These are phyloP conservation scores for Ruditapes philippinarum DNA, from an alignment of 1,140 invertebrate genomes.

Conservation along the genomic window DNA sequence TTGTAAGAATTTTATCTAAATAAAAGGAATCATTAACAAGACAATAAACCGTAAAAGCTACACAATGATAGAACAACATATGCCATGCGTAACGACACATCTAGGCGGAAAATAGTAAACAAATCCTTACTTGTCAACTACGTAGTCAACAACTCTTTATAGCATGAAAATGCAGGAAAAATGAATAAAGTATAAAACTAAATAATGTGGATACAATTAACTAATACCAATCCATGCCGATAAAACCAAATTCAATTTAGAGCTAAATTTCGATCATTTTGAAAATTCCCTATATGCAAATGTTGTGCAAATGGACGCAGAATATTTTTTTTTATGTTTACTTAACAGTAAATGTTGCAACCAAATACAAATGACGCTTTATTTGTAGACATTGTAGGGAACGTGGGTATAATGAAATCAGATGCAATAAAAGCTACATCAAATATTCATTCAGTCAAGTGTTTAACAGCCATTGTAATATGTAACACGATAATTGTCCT, in stretches of 20 bases:
- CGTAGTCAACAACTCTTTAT: conserved; percentile 64
- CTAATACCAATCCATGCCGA: conserved; percentile 22
- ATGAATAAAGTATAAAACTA: conserved; percentile 2
- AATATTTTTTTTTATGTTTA: conserved; percentile 11
- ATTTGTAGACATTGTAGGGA: too few species aligned
- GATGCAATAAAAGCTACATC: not conserved
- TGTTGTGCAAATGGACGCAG: conserved; percentile 48
- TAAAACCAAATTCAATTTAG: too few species aligned
- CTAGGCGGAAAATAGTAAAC: conserved; percentile 37
- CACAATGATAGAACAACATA: not conserved
- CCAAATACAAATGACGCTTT: too few species aligned
- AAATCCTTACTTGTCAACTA: conserved; percentile 65
- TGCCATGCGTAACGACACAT: conserved; percentile 34
- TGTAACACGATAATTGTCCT: too few species aligned
- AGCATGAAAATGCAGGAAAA: conserved; percentile 60
- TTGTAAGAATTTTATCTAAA: too few species aligned
- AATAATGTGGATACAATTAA: not conserved
- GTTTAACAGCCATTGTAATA: too few species aligned
- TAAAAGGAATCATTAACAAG: too few species aligned
- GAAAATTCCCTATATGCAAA: too few species aligned
- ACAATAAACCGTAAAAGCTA: not conserved
- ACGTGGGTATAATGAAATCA: not conserved
- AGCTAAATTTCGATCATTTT: too few species aligned
- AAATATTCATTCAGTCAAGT: not conserved
- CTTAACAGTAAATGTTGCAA: too few species aligned